Evolutionary conservation across 2,888 invertebrate genomes (phyloP).

Genomic region (Dolichomitus sp.): DNA sequence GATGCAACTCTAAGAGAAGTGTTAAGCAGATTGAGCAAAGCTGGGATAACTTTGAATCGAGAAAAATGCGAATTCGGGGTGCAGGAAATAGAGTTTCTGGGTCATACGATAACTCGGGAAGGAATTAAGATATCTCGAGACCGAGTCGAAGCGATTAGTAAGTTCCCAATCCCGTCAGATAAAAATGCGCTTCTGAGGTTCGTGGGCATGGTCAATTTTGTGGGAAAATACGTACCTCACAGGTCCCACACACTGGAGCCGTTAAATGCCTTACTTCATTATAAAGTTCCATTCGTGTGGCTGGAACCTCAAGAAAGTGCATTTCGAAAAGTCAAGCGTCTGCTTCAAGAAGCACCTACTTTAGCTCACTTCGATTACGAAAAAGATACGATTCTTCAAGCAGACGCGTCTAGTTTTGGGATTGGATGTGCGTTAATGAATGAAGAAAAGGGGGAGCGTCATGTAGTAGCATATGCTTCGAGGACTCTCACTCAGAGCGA

Average conservation of each 20-base stretch:
- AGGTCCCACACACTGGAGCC: constrained; percentile 69
- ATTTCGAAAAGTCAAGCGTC: constrained; percentile 75
- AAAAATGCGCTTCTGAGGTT: constrained; percentile 68
- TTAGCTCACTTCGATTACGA: constrained; percentile 77
- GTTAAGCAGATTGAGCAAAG: constrained; percentile 56
- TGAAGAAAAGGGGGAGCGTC: constrained; percentile 65
- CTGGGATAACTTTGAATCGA: constrained; percentile 73
- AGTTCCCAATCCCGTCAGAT: constrained; percentile 69
- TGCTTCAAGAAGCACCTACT: constrained; percentile 73
- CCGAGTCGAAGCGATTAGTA: constrained; percentile 64
- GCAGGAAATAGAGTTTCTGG: constrained; percentile 69
- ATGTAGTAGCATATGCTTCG: constrained; percentile 80
- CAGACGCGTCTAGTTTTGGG: constrained; percentile 79
- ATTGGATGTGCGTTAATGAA: constrained; percentile 79
- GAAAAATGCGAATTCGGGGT: constrained; percentile 73
- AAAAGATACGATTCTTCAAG: constrained; percentile 62
- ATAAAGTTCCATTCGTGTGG: constrained; percentile 69
- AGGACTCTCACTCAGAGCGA: constrained; percentile 59
- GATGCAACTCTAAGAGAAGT: constrained; percentile 66
- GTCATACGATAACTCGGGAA: constrained; percentile 60
- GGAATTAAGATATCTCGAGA: constrained; percentile 63
- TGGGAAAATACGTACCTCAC: constrained; percentile 71
- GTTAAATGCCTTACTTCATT: constrained; percentile 69
- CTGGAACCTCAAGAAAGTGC: constrained; percentile 68
- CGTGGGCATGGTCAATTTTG: constrained; percentile 69